Percentiles rank a stretch among this genome's conserved stretches.
phyloP scores from a whole-genome alignment of 2,113 vertebrate species.

The Halcyon senegalensis region DNA sequence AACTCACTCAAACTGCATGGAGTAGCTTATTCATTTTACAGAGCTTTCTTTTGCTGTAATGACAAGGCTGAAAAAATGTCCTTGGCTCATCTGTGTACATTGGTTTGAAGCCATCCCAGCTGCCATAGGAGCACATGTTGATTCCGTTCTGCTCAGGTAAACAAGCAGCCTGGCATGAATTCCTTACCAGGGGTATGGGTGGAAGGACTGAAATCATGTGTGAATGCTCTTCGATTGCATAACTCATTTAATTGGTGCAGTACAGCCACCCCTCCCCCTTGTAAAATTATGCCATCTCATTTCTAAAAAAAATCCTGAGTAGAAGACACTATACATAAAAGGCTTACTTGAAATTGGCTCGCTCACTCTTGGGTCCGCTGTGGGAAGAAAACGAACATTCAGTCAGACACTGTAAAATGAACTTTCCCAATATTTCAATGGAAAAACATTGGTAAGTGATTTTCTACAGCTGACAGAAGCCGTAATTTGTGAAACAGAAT shows the following conservation, averaged over 20 bases:
- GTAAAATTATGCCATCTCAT: neutral
- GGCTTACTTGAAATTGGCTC: conserved; percentile 90
- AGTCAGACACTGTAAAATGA: conserved; percentile 30
- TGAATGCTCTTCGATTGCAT: neutral
- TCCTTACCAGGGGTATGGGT: neutral
- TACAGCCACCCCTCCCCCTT: neutral
- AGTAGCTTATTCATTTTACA: conserved; percentile 9
- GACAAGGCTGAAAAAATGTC: conserved; percentile 45
- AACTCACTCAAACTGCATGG: conserved; percentile 34
- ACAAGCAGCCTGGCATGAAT: conserved; percentile 56
- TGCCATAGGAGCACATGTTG: neutral
- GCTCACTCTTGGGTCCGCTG: conserved; percentile 94
- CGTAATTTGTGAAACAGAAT: conserved; percentile 7
- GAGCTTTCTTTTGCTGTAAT: conserved; percentile 8
- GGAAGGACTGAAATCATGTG: conserved; percentile 53
- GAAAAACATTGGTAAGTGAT: neutral
- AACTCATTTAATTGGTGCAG: neutral
- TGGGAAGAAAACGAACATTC: conserved; percentile 51
- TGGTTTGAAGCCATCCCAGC: conserved; percentile 47
- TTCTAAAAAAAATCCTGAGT: conserved; percentile 6
- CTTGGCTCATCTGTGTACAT: neutral
- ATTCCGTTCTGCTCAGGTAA: conserved; percentile 41
- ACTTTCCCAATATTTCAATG: neutral
- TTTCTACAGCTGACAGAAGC: neutral
- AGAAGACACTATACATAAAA: neutral